phyloP scores from a whole-genome alignment of 1,140 invertebrate genomes.

The Bradynema listronoti region DNA sequence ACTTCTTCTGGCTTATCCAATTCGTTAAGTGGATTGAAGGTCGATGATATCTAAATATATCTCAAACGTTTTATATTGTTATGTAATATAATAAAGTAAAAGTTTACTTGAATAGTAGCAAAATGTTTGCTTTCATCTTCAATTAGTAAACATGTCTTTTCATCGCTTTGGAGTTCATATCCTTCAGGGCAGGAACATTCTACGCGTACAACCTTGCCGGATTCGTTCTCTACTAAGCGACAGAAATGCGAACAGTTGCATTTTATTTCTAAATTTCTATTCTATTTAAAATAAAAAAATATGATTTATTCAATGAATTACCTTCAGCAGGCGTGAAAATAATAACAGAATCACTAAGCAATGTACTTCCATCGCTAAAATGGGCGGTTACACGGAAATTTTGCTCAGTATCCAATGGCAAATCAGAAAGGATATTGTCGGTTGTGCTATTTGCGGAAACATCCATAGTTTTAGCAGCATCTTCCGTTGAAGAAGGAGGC shows the following conservation, averaged over 20 bases:
- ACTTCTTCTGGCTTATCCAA: constrained; percentile 17
- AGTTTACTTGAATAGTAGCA: constrained; percentile 29
- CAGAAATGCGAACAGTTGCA: constrained; percentile 56
- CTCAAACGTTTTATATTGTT: neutral
- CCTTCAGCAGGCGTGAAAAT: constrained; percentile 48
- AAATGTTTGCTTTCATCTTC: neutral
- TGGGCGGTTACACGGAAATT: constrained; percentile 45
- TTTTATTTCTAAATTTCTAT: constrained; percentile 37
- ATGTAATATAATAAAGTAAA: no score
- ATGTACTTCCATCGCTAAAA: constrained; percentile 39
- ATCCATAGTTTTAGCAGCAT: constrained; percentile 13
- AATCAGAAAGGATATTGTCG: constrained; percentile 18
- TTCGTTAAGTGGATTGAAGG: constrained; percentile 12
- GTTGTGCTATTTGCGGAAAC: constrained; percentile 22
- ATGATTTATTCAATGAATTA: constrained; percentile 13
- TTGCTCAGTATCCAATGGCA: constrained; percentile 50
- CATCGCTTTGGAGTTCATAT: constrained; percentile 39
- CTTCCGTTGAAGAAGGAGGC: constrained; percentile 30
- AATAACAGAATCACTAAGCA: constrained; percentile 29
- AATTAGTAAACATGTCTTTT: constrained; percentile 18
- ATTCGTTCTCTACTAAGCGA: constrained; percentile 38
- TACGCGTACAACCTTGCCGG: constrained; percentile 27
- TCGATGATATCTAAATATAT: constrained; percentile 28
- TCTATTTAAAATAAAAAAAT: constrained; percentile 15
- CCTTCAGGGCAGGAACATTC: constrained; percentile 51